Evolutionary conservation across 2,888 invertebrate species (phyloP), one percentile per base, ranked within the genome.

Genomic region (Agonum fuliginosum): DNA sequence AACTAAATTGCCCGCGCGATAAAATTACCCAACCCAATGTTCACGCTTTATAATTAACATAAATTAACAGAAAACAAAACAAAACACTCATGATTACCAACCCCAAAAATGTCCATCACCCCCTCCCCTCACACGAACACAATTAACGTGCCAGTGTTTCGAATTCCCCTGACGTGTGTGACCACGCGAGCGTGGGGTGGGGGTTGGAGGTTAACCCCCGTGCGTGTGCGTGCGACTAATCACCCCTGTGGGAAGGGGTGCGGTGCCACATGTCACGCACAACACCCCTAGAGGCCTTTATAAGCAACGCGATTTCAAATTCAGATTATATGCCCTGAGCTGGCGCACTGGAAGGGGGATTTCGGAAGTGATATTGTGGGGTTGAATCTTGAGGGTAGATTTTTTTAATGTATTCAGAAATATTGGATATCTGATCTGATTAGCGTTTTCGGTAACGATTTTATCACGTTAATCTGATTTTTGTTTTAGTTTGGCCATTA

Each of bases 291-390:
- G 2, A 73, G 41, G 24, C 58, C 73, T 73, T 41, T 71, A 54
- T 70, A 73, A 34, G 73, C 41, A 41, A 73, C 41, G 54, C 34
- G 73, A 73, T 73, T 73, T 73, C 73, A 73, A 54, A 73, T 73
- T 73, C 58, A 73, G 73, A 73, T 73, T 73, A 58, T 41, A 58
- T 12, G 27, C 46, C 17, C 14, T 46, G 12, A 46, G 46, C 46
- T 46, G 8, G n/a, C 2, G 17, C n/a, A 22, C 8, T 19, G 20
- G 19, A 10, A 4, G 34, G 19, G 65, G 34, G 24, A 27, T 65
- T 30, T 65, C 17, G 10, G 19, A 65, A 65, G 0, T 19, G 46
- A 12, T 46, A 12, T 17, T 8, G 10, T 3, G 14, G 14, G 46
- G 6, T 37, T n/a, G n/a, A n/a, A n/a, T n/a, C n/a, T n/a, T n/a